Conservation (phyloP, 2,797 vertebrate genomes). For the Hydrolagus colliei region DNA sequence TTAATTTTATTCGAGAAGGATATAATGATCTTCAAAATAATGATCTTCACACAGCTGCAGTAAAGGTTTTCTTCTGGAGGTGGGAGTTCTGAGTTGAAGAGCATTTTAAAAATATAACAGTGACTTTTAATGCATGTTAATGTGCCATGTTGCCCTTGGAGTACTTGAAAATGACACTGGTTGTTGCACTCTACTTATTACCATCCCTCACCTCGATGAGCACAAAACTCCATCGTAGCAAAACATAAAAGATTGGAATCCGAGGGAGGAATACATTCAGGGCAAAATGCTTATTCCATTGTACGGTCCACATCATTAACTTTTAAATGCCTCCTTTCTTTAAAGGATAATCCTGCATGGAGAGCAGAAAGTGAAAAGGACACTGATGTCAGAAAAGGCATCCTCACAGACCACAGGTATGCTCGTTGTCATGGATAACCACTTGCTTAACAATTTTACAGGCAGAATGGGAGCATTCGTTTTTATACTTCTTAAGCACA, state of each 20-base stretch:
- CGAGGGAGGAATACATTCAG: no score
- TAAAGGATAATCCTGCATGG: background rate
- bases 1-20: no score
- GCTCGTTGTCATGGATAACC: conserved; percentile 1
- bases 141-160: background rate
- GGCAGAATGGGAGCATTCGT: background rate
- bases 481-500: background rate
- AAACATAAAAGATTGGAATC: background rate
- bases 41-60: no score
- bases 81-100: background rate
- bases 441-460: conserved; percentile 5
- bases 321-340: background rate
- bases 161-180: background rate
- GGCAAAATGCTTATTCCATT: background rate
- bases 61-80: background rate
- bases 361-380: background rate
- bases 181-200: background rate
- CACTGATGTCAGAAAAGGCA: background rate
- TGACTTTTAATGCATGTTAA: no score
- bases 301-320: background rate
- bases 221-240: background rate
- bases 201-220: background rate
- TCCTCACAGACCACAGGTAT: background rate
- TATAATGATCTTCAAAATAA: no score
- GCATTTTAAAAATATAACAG: background rate